phyloP scores from a whole-genome alignment of 2,113 vertebrate species.

The Oceanodroma tethys region DNA sequence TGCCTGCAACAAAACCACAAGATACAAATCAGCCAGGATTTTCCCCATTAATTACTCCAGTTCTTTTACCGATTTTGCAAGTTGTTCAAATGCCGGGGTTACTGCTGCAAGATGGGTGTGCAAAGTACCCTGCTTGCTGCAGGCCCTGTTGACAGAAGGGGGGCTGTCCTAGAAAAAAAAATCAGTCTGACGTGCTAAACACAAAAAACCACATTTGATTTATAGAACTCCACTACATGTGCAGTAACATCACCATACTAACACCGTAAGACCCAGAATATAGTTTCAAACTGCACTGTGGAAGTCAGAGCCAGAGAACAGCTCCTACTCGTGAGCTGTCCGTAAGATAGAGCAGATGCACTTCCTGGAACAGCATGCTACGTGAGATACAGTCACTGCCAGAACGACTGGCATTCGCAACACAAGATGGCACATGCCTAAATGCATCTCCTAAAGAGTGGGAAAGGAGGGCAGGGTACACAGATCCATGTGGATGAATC shows the following conservation, averaged over 20 bases:
- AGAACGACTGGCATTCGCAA: neutral
- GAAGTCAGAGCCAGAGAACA: neutral
- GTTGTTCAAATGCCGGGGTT: neutral
- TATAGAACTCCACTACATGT: neutral
- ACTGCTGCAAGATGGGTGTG: neutral
- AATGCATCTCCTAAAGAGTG: neutral
- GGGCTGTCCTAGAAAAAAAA: neutral
- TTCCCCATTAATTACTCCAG: neutral
- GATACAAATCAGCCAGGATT: neutral
- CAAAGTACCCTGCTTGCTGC: neutral
- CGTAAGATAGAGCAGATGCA: neutral
- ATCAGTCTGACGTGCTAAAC: neutral
- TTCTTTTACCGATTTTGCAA: neutral
- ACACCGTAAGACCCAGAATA: neutral
- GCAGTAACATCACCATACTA: neutral
- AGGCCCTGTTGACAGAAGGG: neutral
- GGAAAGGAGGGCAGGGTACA: neutral
- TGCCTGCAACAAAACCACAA: constrained; percentile 73
- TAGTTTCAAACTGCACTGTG: neutral
- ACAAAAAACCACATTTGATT: neutral
- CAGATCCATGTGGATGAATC: neutral
- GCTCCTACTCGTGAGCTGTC: neutral
- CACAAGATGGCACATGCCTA: neutral
- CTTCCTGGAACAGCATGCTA: neutral
- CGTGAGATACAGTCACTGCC: neutral